Percentiles rank a stretch among this genome's conserved stretches.
These are phyloP conservation scores for Mesopsocus fuscifrons DNA, from an alignment of 2,888 invertebrate genomes.

Conservation along the genomic window DNA sequence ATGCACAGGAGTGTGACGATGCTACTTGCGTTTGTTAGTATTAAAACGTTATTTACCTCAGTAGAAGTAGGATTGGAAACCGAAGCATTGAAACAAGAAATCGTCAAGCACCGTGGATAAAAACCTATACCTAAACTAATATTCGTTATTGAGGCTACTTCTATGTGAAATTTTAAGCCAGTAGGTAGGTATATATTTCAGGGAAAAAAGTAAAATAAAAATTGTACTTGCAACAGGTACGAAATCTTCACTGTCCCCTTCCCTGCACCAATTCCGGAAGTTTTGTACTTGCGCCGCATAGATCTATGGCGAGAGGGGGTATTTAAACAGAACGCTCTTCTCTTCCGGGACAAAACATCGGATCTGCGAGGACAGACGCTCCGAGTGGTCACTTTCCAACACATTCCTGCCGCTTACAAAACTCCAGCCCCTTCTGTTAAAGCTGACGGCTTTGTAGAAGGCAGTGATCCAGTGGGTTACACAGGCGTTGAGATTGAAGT, in stretches of 20 bases:
- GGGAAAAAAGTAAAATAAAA: too few species aligned
- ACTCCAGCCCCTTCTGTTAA: constrained; percentile 18
- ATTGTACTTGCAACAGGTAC: too few species aligned
- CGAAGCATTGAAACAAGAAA: too few species aligned
- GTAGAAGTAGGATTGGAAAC: too few species aligned
- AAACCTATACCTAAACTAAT: too few species aligned
- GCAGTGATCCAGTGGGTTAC: constrained; percentile 13
- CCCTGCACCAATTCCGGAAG: constrained; percentile 36
- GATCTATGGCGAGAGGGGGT: constrained; percentile 39
- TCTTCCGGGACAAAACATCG: constrained; percentile 33
- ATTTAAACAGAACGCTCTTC: constrained; percentile 16
- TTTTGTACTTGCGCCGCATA: constrained; percentile 39
- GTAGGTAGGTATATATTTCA: too few species aligned
- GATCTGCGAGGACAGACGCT: constrained; percentile 36
- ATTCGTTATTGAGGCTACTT: too few species aligned
- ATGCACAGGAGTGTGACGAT: too few species aligned
- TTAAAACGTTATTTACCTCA: too few species aligned
- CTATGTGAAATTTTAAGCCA: too few species aligned
- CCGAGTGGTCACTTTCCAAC: constrained; percentile 43
- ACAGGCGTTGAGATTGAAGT: constrained; percentile 52
- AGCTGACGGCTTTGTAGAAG: background rate
- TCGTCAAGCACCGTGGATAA: too few species aligned
- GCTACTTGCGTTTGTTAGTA: too few species aligned
- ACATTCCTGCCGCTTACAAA: constrained; percentile 42
- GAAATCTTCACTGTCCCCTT: constrained; percentile 55